Evolutionary conservation across 2,797 vertebrate genomes (phyloP), one percentile per base, ranked within the genome.

Genomic region (Triplophysa bombifrons): DNA sequence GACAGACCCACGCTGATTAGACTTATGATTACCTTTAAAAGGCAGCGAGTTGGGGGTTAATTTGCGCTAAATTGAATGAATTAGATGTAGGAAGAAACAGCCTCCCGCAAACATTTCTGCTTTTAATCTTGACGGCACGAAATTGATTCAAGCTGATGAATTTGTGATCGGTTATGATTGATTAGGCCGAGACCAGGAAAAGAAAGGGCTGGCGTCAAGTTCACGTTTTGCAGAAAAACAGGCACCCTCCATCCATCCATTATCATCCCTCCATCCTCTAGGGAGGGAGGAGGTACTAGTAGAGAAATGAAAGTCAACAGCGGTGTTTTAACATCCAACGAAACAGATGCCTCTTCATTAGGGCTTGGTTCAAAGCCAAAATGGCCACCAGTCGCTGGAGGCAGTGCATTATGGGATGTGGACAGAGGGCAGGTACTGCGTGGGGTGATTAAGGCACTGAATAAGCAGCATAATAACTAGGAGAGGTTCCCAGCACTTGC

Each of bases 111-210:
- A 91, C 89, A 84, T 64, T 56, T 88, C 91, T 92, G 90, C 94
- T 95, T 98, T 96, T 97, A 95, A 98, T 98, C 95, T 97, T 93
- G 94, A 94, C 94, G 93, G 94, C 92, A 91, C 93, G 95, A 98
- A 98, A 98, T 98, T 96, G 96, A 98, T 97, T 95, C 96, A 99
- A 96, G 95, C 95, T 98, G 96, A 97, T 96, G 96, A 96, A 96
- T 96, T 94, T 94, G 95, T 96, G 95, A 93, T 94, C 89, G 93
- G 92, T 94, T 95, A 95, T 97, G 96, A 98, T 96, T 94, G 95
- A 98, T 98, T 95, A 93, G 90, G 90, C 78, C 81, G 84, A 60
- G 44, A 89, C 92, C 90, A 65, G 38, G 90, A 93, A 93, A 85
- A 90, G 95, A 96, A 95, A 94, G 92, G 89, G 86, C 87, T 88